Conservation (phyloP, 2,113 vertebrate species). For the Sterrhoptilus dennistouni region DNA sequence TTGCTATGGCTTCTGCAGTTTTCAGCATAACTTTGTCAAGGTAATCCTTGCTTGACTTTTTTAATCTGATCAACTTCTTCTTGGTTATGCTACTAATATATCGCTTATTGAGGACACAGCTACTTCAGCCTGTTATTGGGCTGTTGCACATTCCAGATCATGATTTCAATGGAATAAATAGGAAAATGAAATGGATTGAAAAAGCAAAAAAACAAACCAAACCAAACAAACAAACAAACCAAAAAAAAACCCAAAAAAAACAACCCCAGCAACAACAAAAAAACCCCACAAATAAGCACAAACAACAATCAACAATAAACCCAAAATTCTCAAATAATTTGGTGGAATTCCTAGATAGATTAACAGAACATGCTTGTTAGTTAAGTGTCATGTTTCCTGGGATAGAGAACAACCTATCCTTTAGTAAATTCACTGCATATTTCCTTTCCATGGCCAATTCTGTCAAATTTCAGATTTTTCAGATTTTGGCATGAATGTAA, state of each 20-base stretch:
- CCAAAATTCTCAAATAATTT: neutral
- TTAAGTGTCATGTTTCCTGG: neutral
- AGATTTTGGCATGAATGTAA: neutral
- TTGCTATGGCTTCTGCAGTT: neutral
- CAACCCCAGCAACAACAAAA: too few relatives aligned
- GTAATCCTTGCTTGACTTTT: neutral
- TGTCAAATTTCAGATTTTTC: neutral
- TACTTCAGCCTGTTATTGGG: neutral
- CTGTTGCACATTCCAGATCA: neutral
- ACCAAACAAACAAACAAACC: too few relatives aligned
- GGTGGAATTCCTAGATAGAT: neutral
- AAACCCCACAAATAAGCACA: neutral
- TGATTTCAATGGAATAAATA: neutral
- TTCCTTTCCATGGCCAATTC: neutral
- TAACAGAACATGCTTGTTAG: neutral
- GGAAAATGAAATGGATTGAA: neutral
- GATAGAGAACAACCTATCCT: neutral
- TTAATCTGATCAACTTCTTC: neutral
- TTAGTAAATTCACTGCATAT: neutral
- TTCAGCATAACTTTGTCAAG: neutral
- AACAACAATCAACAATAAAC: neutral
- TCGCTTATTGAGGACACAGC: rapidly evolving
- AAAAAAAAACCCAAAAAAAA: neutral
- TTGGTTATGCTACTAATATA: neutral
- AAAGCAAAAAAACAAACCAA: neutral